phyloP scores from a whole-genome alignment of 2,113 vertebrate species.

The Rana temporaria region DNA sequence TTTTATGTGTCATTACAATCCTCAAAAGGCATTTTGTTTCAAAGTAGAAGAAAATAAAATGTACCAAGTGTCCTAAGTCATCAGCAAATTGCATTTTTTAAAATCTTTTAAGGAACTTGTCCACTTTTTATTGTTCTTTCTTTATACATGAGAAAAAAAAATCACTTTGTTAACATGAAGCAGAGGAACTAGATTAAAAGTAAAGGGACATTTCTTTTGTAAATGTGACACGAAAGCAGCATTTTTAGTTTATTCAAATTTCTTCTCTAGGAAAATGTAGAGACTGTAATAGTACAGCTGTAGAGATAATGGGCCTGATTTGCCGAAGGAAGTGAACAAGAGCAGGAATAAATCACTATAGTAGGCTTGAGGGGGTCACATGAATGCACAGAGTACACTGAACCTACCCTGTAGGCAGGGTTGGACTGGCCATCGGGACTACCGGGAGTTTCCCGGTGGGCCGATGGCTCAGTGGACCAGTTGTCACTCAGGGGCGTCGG shows the following conservation, averaged over 20 bases:
- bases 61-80: constrained; percentile 56
- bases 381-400: no score
- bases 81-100: constrained; percentile 52
- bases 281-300: background rate
- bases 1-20: constrained; percentile 73
- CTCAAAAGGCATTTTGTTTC: constrained; percentile 62
- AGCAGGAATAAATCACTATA: no score
- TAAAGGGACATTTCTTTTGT: constrained; percentile 31
- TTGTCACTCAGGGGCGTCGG: no score
- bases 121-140: constrained; percentile 9
- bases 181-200: constrained; percentile 59
- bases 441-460: no score
- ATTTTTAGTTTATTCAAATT: constrained; percentile 8
- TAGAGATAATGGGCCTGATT: no score
- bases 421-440: no score
- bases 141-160: constrained; percentile 46
- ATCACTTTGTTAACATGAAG: constrained; percentile 54
- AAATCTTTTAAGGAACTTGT: constrained; percentile 44
- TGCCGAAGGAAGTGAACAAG: no score
- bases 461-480: no score
- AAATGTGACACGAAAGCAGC: constrained; percentile 41
- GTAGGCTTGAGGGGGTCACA: no score
- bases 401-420: no score
- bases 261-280: background rate
- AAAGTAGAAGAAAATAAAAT: constrained; percentile 56